These are phyloP conservation scores for Eulithis testata DNA, from an alignment of 2,888 invertebrate genomes.

Conservation along the genomic window DNA sequence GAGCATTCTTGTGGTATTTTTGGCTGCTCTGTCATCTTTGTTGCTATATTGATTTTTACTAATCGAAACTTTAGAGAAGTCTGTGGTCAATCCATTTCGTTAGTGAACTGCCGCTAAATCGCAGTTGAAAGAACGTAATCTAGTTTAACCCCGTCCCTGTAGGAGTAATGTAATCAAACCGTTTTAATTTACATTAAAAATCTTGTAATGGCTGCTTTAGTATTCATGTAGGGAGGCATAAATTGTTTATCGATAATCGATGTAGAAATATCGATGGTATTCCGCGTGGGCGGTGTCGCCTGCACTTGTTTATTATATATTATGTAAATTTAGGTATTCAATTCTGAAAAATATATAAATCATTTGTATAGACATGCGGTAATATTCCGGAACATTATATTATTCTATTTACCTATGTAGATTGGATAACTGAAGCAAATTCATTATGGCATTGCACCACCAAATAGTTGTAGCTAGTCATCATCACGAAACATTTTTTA, in stretches of 20 bases:
- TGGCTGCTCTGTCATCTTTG: too few species aligned
- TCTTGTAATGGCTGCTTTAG: conserved; percentile 35
- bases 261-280: conserved; percentile 31
- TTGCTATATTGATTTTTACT: too few species aligned
- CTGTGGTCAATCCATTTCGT: neutral
- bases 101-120: neutral
- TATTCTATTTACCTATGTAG: neutral
- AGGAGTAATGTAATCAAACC: conserved; percentile 22
- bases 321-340: conserved; percentile 15
- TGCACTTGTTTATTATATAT: conserved; percentile 24
- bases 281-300: conserved; percentile 43
- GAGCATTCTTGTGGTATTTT: too few species aligned
- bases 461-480: neutral
- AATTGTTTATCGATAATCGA: conserved; percentile 53
- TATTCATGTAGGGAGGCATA: conserved; percentile 44
- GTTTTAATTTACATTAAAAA: conserved; percentile 36
- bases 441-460: neutral
- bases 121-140: neutral
- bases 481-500: conserved; percentile 1
- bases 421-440: neutral
- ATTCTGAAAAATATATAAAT: conserved; percentile 13
- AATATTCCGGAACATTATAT: conserved; percentile 5
- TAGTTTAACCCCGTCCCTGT: conserved; percentile 8
- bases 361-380: conserved; percentile 19
- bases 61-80: neutral